Evolutionary conservation across 2,888 invertebrate genomes (phyloP).

Genomic region (Drosophila koepferae): DNA sequence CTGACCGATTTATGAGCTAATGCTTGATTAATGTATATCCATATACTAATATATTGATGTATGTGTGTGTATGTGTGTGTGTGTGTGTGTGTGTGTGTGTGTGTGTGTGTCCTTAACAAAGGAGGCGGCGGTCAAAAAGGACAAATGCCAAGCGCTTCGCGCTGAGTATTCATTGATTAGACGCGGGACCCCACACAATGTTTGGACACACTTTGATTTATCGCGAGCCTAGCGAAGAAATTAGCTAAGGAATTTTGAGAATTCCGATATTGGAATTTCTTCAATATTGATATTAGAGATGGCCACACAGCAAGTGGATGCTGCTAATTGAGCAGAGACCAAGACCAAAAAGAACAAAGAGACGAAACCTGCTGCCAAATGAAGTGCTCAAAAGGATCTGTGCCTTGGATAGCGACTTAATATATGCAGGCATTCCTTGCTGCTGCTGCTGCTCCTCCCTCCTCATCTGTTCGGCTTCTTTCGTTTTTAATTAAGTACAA

Average conservation of each 20-base stretch:
- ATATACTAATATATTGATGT: neutral
- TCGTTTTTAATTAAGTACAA: slow-evolving; percentile 77
- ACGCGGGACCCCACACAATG: slow-evolving; percentile 63
- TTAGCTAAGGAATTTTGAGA: slow-evolving; percentile 59
- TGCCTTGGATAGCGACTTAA: slow-evolving; percentile 31
- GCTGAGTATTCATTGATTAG: slow-evolving; percentile 62
- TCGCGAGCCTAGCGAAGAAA: slow-evolving; percentile 45
- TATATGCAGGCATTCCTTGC: slow-evolving; percentile 37
- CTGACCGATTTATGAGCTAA: slow-evolving; percentile 47
- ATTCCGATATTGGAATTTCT: slow-evolving; percentile 29
- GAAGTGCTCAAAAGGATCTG: slow-evolving; percentile 70
- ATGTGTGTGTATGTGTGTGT: no score
- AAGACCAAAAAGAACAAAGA: slow-evolving; percentile 13
- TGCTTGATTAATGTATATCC: slow-evolving; percentile 44
- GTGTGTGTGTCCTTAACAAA: slow-evolving; percentile 27
- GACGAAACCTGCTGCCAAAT: slow-evolving; percentile 48
- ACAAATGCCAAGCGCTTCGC: slow-evolving; percentile 28
- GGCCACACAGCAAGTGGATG: slow-evolving; percentile 41
- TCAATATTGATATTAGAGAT: slow-evolving; percentile 14
- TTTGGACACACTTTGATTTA: slow-evolving; percentile 64
- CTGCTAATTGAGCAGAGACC: slow-evolving; percentile 57
- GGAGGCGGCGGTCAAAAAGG: slow-evolving; percentile 30
- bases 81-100: no score
- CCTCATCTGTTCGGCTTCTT: neutral
- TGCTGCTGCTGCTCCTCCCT: neutral